Conservation (phyloP, 2,797 vertebrate species). For the Borostomias antarcticus region DNA sequence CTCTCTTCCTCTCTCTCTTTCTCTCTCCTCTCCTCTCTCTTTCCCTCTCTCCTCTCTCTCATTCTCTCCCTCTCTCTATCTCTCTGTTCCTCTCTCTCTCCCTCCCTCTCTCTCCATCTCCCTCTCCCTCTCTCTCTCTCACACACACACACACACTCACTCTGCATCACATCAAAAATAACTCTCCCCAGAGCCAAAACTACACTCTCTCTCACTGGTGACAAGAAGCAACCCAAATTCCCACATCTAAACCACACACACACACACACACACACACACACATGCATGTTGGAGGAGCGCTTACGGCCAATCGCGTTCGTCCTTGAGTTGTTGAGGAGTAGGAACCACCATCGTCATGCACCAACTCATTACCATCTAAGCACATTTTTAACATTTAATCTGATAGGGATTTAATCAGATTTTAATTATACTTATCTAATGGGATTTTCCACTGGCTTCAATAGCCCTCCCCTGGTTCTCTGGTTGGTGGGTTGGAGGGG, state of each 20-base stretch:
- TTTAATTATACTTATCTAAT: constrained; percentile 49
- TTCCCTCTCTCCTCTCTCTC: background rate
- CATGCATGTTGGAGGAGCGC: constrained; percentile 26
- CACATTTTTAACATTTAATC: too few relatives aligned
- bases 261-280: constrained; percentile 18
- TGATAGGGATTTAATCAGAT: too few relatives aligned
- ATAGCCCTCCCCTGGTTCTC: too few relatives aligned
- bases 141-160: constrained; percentile 19
- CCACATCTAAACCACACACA: constrained; percentile 28
- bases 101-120: background rate
- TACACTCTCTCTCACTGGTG: constrained; percentile 26
- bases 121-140: constrained; percentile 42
- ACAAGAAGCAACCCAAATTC: constrained; percentile 68
- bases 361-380: constrained; percentile 28
- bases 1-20: too few relatives aligned
- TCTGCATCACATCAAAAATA: constrained; percentile 65
- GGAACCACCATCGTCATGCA: constrained; percentile 21
- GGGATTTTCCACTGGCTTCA: constrained; percentile 46
- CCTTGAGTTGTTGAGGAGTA: constrained; percentile 30
- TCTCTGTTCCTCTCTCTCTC: background rate
- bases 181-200: constrained; percentile 55
- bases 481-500: too few relatives aligned
- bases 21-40: background rate
- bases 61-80: too few relatives aligned
- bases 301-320: constrained; percentile 16